Base-by-base conservation (phyloP, 2,888 invertebrate genomes). In the Conops quadrifasciatus region DNA sequence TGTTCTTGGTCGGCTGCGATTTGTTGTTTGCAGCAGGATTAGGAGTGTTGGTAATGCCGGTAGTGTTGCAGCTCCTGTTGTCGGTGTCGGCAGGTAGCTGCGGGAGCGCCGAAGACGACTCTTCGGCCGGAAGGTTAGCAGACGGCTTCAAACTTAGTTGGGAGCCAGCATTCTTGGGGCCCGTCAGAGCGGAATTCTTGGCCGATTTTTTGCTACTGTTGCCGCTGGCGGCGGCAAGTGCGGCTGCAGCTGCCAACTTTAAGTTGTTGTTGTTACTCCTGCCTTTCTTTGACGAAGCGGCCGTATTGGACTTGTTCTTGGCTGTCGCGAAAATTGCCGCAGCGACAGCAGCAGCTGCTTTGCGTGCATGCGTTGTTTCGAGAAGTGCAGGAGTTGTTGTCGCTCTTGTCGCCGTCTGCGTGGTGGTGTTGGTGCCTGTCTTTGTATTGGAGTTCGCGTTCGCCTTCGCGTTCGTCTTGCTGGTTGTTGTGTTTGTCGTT, bases 201-300 rank as follows among this genome's bases (percentile, higher is more conserved):
- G 53, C 66, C 43, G 69, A 75, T 28, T 71, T 75, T 66, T 77
- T 73, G 45, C 75, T 78, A 79, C 72, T 70, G 77, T 69, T 59
- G 74, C 66, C 73, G 60, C 73, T 73, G 68, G 82, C 75, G 51
- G 80, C 77, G 71, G 78, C 78, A 67, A 68, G 62, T 62, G 74
- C 63, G n/a, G 74, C 71, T 70, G 76, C 71, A 73, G 74, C 71
- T 45, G 73, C 71, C 73, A 75, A 73, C 70, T 77, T 77, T 26
- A 76, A 51, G 75, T 74, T 78, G 71, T 76, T 77, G 73, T 72
- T 78, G 68, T 67, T 74, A 63, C 64, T 79, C 66, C 73, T 65
- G 68, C 58, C 26, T 24, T 68, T 62, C 36, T 45, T 43, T n/a
- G 64, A 53, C 9, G 64, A 19, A 11, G 56, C 28, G 43, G 68